Evolutionary conservation across 2,113 vertebrate genomes (phyloP).

Genomic region (Nycticryphes semicollaris): DNA sequence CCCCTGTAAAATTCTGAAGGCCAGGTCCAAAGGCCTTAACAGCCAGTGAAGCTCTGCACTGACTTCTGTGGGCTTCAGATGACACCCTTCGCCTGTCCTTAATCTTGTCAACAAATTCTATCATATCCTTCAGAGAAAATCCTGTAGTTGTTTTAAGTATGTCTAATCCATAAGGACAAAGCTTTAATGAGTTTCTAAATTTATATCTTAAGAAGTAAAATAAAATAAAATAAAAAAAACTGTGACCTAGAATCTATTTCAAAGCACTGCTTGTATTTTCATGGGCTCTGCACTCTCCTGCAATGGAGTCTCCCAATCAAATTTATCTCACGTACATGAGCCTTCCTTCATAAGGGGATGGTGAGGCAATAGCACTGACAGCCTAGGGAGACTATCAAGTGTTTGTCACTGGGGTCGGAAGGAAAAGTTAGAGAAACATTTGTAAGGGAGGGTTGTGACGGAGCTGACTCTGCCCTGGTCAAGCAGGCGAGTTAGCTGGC

Average conservation of each 20-base stretch:
- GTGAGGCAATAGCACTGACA: not conserved
- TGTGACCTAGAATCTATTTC: constrained; percentile 16
- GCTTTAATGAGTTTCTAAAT: constrained; percentile 67
- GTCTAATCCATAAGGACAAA: constrained; percentile 54
- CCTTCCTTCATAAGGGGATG: not conserved
- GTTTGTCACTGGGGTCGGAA: not conserved
- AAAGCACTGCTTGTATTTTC: not conserved
- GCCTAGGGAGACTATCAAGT: not conserved
- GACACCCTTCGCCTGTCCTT: not conserved
- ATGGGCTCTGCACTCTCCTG: accelerated
- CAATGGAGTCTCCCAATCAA: not conserved
- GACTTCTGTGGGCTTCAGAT: not conserved
- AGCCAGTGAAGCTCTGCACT: not conserved
- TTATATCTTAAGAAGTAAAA: constrained; percentile 16
- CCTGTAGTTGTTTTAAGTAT: constrained; percentile 27
- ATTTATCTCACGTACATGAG: accelerated
- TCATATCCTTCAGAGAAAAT: not conserved
- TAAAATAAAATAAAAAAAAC: not conserved
- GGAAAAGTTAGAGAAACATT: not conserved
- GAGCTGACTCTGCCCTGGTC: not conserved
- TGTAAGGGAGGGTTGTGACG: not conserved
- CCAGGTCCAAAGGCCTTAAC: not conserved
- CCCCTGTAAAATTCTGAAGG: not conserved
- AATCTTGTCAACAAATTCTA: constrained; percentile 43
- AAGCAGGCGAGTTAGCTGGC: not conserved